Conservation (phyloP, 2,888 invertebrate genomes). For the Nycteola revayana region DNA sequence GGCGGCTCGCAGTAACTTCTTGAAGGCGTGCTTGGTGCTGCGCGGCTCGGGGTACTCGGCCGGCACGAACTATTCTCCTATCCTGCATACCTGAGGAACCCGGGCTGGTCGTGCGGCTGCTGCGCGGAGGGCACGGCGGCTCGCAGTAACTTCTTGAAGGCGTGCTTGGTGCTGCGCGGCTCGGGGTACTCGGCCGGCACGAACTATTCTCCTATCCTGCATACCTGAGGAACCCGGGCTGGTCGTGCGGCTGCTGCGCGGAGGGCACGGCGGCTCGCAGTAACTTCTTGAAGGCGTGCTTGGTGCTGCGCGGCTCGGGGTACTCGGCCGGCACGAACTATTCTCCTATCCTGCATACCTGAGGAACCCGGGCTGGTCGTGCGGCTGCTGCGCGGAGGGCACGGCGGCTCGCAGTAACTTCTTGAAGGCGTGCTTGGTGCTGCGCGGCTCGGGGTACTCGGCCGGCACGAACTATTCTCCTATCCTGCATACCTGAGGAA, state of each 20-base stretch:
- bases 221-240: slow-evolving; percentile 60
- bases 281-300: slow-evolving; percentile 96
- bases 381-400: slow-evolving; percentile 84
- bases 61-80: neutral
- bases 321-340: slow-evolving; percentile 82
- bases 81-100: slow-evolving; percentile 51
- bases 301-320: slow-evolving; percentile 93
- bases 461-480: neutral
- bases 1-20: slow-evolving; percentile 96
- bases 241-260: slow-evolving; percentile 54
- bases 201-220: neutral
- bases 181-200: slow-evolving; percentile 94
- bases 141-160: slow-evolving; percentile 96
- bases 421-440: slow-evolving; percentile 95
- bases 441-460: slow-evolving; percentile 94
- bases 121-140: slow-evolving; percentile 93
- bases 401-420: slow-evolving; percentile 96
- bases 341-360: slow-evolving; percentile 37
- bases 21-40: slow-evolving; percentile 95
- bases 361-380: slow-evolving; percentile 54
- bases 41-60: slow-evolving; percentile 93
- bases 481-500: slow-evolving; percentile 48
- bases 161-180: slow-evolving; percentile 92
- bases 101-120: slow-evolving; percentile 38
- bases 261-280: slow-evolving; percentile 96